phyloP scores from a whole-genome alignment of 2,113 vertebrate genomes.

The Prietella phreatophila region DNA sequence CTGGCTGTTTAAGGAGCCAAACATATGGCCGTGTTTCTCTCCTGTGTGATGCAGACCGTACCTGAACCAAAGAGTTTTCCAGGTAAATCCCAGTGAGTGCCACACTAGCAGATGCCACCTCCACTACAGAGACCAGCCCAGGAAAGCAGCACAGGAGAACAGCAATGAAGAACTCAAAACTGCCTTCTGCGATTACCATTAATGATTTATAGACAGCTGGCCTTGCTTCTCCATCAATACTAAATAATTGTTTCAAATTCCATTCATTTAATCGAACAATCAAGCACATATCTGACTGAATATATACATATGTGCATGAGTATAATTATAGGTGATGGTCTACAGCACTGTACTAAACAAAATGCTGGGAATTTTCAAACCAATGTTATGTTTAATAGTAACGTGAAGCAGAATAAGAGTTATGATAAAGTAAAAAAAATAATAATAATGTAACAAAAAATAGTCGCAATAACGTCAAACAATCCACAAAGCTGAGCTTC shows the following conservation, averaged over 20 bases:
- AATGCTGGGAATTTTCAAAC: neutral
- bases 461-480: neutral
- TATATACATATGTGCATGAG: neutral
- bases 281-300: conserved; percentile 3
- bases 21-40: conserved; percentile 2
- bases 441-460: neutral
- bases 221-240: conserved; percentile 4
- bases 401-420: neutral
- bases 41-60: neutral
- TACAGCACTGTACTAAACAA: neutral
- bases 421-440: no score
- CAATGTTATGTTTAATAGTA: neutral
- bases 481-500: neutral
- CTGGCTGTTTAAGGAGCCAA: conserved; percentile 9
- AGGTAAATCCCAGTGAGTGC: conserved; percentile 1
- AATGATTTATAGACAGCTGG: conserved; percentile 35
- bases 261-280: conserved; percentile 17
- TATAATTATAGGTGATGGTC: neutral
- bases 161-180: conserved; percentile 14
- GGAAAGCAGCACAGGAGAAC: neutral
- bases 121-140: neutral
- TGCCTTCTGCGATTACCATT: conserved; percentile 1
- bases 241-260: conserved; percentile 30
- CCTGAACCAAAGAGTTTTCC: conserved; percentile 6
- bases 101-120: conserved; percentile 5